Conservation (phyloP, 2,113 vertebrate species). For the Pedetes capensis region DNA sequence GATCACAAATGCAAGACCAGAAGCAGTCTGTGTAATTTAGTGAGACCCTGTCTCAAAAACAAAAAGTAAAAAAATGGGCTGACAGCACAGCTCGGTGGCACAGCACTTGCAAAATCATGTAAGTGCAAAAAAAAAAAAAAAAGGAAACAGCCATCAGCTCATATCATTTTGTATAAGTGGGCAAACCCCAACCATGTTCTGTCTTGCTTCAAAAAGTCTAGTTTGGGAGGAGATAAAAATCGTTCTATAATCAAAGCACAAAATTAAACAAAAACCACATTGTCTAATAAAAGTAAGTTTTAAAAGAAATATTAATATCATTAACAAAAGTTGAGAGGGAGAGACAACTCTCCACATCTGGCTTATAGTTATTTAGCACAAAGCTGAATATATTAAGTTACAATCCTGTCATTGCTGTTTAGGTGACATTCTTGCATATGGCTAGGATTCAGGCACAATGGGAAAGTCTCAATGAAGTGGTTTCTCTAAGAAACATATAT, state of each 20-base stretch:
- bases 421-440: not conserved
- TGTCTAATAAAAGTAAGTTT: not conserved
- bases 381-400: not conserved
- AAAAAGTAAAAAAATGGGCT: too few relatives aligned
- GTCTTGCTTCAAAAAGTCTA: not conserved
- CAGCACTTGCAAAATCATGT: too few relatives aligned
- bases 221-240: not conserved
- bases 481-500: not conserved
- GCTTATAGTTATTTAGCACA: not conserved
- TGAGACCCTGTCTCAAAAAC: too few relatives aligned
- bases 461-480: not conserved
- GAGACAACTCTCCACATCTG: not conserved
- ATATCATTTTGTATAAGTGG: not conserved
- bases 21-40: too few relatives aligned
- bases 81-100: too few relatives aligned
- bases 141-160: too few relatives aligned
- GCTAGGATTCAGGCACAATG: not conserved
- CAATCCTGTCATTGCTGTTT: not conserved
- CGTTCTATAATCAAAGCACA: not conserved
- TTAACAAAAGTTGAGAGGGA: not conserved
- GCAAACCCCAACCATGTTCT: not conserved
- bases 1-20: too few relatives aligned
- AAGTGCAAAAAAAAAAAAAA: too few relatives aligned
- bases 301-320: not conserved
- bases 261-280: not conserved